Evolutionary conservation across 2,797 vertebrate genomes (phyloP).

Genomic region (Ctenosaura bakeri): DNA sequence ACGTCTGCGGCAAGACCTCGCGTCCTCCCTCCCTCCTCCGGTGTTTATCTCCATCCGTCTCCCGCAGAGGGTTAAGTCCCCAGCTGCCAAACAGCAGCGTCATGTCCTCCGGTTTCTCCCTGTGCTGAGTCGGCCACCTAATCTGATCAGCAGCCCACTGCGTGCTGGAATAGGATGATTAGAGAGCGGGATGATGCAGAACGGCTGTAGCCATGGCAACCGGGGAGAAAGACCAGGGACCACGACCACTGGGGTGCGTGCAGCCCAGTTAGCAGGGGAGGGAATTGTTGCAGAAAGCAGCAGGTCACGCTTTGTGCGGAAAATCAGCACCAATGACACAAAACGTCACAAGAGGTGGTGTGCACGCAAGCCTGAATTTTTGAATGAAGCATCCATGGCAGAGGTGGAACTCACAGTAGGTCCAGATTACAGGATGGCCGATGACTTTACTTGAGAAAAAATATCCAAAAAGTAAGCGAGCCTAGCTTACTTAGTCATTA

Average conservation of each 20-base stretch:
- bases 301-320: accelerated
- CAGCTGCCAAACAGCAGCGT: slow-evolving; percentile 40
- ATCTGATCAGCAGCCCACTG: slow-evolving; percentile 34
- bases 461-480: background rate
- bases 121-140: slow-evolving; percentile 13
- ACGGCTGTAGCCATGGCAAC: slow-evolving; percentile 34
- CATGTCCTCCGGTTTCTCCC: background rate
- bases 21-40: too few species aligned
- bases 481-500: background rate
- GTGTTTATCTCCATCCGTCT: background rate
- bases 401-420: background rate
- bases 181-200: slow-evolving; percentile 32
- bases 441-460: background rate
- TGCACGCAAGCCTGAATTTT: too few species aligned
- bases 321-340: too few species aligned
- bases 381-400: background rate
- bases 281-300: background rate
- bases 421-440: background rate
- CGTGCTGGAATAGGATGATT: slow-evolving; percentile 18
- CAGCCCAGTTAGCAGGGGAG: background rate
- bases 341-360: too few species aligned
- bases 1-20: background rate
- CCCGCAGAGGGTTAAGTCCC: slow-evolving; percentile 28
- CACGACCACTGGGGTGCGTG: background rate
- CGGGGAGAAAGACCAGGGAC: slow-evolving; percentile 8